A percentile compares a stretch with the other conserved stretches of the same genome.
Evolutionary conservation across 2,797 vertebrate species (phyloP).

Genomic region (Pygocentrus nattereri): DNA sequence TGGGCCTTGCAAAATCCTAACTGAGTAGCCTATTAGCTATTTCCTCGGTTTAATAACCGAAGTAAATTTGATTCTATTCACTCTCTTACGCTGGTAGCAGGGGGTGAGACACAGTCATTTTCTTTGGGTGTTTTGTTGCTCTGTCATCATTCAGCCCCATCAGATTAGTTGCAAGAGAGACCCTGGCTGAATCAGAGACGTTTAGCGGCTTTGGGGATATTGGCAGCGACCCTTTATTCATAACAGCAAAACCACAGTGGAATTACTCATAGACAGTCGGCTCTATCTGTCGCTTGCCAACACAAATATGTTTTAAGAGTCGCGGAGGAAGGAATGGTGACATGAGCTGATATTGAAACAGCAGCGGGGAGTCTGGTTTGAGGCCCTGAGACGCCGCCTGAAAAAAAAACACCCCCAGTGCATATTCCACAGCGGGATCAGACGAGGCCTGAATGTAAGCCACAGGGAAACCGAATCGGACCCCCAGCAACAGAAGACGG

Average conservation of each 20-base stretch:
- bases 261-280: conserved; percentile 60
- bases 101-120: conserved; percentile 14
- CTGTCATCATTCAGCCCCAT: conserved; percentile 62
- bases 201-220: conserved; percentile 63
- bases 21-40: conserved; percentile 13
- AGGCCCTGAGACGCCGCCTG: conserved; percentile 27
- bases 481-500: conserved; percentile 25
- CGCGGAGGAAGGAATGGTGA: conserved; percentile 45
- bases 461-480: conserved; percentile 40
- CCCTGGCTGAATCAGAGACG: conserved; percentile 58
- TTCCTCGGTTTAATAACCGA: conserved; percentile 16
- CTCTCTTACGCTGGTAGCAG: conserved; percentile 8
- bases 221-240: conserved; percentile 66
- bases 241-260: conserved; percentile 67
- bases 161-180: conserved; percentile 64
- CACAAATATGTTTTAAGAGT: conserved; percentile 62
- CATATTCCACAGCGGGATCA: conserved; percentile 34
- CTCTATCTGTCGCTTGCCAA: conserved; percentile 61
- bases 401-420: conserved; percentile 14
- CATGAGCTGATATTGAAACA: conserved; percentile 49
- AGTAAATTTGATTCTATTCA: background rate
- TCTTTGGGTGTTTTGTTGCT: conserved; percentile 52
- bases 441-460: conserved; percentile 37
- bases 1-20: conserved; percentile 25
- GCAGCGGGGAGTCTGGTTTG: conserved; percentile 46